A percentile compares a stretch with the other conserved stretches of the same genome.
phyloP scores from a whole-genome alignment of 2,797 vertebrate genomes.

The Benthosema pterotum region DNA sequence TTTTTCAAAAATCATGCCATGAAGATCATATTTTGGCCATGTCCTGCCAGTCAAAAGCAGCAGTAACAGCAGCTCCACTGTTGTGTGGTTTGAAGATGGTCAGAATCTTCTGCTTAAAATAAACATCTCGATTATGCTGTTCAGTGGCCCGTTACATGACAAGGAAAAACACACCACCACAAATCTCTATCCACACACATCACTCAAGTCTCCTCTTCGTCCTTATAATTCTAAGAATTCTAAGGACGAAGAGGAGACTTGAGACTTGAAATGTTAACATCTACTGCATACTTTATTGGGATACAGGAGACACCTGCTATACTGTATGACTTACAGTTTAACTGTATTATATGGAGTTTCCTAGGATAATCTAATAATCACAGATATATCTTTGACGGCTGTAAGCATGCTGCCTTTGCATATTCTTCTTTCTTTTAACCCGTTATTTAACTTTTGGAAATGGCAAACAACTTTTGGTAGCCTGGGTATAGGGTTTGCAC shows the following conservation, averaged over 20 bases:
- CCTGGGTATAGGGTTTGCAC: too few relatives aligned
- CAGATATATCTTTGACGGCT: slow-evolving; percentile 3
- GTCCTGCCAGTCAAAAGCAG: slow-evolving; percentile 21
- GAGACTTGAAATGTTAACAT: slow-evolving; percentile 15
- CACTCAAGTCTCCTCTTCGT: slow-evolving; percentile 14
- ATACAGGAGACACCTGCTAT: background rate
- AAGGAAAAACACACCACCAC: slow-evolving; percentile 25
- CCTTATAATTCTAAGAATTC: too few relatives aligned
- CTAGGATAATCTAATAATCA: slow-evolving; percentile 6
- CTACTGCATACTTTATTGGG: background rate
- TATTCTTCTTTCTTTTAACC: background rate
- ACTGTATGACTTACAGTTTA: background rate
- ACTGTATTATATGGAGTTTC: slow-evolving; percentile 6
- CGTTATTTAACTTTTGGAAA: slow-evolving; percentile 37
- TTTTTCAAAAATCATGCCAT: background rate
- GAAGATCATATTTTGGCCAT: slow-evolving; percentile 5
- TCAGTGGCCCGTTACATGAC: slow-evolving; percentile 19
- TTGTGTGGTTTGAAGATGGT: slow-evolving; percentile 37
- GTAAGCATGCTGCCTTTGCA: slow-evolving; percentile 10
- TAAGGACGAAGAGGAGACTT: too few relatives aligned
- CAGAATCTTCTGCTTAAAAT: slow-evolving; percentile 8
- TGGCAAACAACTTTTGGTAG: slow-evolving; percentile 3
- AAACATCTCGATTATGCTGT: slow-evolving; percentile 18
- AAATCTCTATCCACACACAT: background rate
- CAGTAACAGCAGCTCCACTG: slow-evolving; percentile 14